Base-by-base conservation (phyloP, 1,140 invertebrate genomes). In the Tetramorium simillimum region DNA sequence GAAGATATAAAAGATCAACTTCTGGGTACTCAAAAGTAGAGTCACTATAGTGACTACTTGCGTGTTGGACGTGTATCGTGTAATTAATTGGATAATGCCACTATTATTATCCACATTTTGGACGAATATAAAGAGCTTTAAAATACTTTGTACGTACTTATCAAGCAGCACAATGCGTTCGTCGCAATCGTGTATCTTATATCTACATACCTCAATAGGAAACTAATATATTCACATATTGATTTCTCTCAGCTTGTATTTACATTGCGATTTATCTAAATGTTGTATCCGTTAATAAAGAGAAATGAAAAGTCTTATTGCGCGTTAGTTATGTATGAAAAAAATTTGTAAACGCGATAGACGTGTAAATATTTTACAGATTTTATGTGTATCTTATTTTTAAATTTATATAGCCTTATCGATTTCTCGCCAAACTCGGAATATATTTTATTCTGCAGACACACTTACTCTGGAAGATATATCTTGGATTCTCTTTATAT, bases 11-110 rank as follows among this genome's bases (percentile, higher is more conserved):
- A 65, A 56, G 1, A 4, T 21, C 1, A 40, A 16, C 12, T 76
- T 60, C 60, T 3, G 18, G n/a, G 9, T 16, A 28, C 43, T 76
- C 28, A 43, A 28, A 40, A 43, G 33, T 7, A 10, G 16, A 28
- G n/a, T n/a, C n/a, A n/a, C n/a, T n/a, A n/a, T n/a, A n/a, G n/a
- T 75, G 53, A 7, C 21, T 85, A 51, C 72, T 69, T 63, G 46
- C 16, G 63, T 63, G 24, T 56, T 33, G 49, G 3, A 72, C 56
- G 85, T 88, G 69, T 89, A 89, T 89, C 81, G 40, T 63, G 49
- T 85, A 78, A 85, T 53, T 86, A 86, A 89, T 58, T 46, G 46
- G 60, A 73, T 86, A 86, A 86, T 67, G n/a, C 63, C 56, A 88
- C 0, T 89, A 14, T 43, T 89, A 88, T 88, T 87, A 86, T 89